These are phyloP conservation scores for Cynodonichthys magdalenae DNA, from an alignment of 2,797 vertebrate genomes.

Conservation along the genomic window DNA sequence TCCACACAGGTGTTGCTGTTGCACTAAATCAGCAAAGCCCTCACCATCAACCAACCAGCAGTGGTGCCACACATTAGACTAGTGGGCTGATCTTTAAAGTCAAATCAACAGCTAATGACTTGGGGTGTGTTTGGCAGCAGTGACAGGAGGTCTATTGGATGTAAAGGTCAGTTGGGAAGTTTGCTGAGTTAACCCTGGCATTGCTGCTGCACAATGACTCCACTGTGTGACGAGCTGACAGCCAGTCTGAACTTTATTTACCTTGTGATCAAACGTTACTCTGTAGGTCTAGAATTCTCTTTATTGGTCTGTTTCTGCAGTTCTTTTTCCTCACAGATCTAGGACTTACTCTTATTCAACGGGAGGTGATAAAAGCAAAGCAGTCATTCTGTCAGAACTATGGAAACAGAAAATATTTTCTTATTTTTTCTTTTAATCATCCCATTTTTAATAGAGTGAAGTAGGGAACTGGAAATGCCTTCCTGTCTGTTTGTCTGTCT, in stretches of 20 bases:
- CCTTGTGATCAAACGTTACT: slow-evolving; percentile 17
- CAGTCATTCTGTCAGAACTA: not conserved
- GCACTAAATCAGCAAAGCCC: slow-evolving; percentile 6
- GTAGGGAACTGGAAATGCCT: too few relatives aligned
- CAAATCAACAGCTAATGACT: slow-evolving; percentile 59
- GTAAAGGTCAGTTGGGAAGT: slow-evolving; percentile 50
- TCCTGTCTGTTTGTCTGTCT: too few relatives aligned
- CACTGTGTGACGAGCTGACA: slow-evolving; percentile 52
- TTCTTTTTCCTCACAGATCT: not conserved
- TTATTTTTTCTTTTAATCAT: too few relatives aligned
- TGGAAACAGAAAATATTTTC: not conserved
- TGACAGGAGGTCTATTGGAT: slow-evolving; percentile 46
- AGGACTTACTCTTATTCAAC: not conserved
- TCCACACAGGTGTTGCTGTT: slow-evolving; percentile 21
- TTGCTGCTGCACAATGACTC: slow-evolving; percentile 37
- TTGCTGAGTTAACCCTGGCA: slow-evolving; percentile 31
- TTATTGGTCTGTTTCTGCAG: not conserved
- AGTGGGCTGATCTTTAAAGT: slow-evolving; percentile 53
- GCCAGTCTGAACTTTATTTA: slow-evolving; percentile 21
- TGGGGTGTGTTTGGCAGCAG: slow-evolving; percentile 48
- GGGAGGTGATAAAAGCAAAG: too few relatives aligned
- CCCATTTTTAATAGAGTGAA: too few relatives aligned
- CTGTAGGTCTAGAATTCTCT: not conserved
- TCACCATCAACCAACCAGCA: not conserved
- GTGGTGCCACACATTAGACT: slow-evolving; percentile 69